These are phyloP conservation scores for Moxostoma hubbsi DNA, from an alignment of 2,797 vertebrate species.

Conservation along the genomic window DNA sequence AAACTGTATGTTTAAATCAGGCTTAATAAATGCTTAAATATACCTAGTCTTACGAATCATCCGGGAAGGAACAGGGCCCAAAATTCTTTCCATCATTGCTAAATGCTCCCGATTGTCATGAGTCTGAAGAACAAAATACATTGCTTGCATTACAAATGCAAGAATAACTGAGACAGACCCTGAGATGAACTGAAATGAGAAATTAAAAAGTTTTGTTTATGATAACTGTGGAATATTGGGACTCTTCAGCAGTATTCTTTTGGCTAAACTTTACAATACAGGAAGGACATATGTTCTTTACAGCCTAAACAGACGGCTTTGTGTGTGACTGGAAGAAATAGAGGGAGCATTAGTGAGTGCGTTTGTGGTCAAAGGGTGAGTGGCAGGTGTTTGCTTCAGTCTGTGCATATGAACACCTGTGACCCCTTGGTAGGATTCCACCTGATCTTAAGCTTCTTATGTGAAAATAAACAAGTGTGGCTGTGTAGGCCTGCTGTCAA, in stretches of 20 bases:
- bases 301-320: not conserved
- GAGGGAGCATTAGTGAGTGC: slow-evolving; percentile 21
- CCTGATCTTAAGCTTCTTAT: slow-evolving; percentile 40
- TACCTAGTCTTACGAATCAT: slow-evolving; percentile 92
- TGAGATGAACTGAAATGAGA: too few relatives aligned
- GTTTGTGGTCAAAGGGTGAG: slow-evolving; percentile 23
- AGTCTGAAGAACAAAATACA: slow-evolving; percentile 76
- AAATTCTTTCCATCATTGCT: slow-evolving; percentile 98
- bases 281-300: not conserved
- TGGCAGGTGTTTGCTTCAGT: slow-evolving; percentile 23
- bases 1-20: not conserved
- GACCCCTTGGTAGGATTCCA: slow-evolving; percentile 18
- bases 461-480: slow-evolving; percentile 18
- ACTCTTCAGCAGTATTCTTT: not conserved
- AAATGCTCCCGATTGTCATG: slow-evolving; percentile 98
- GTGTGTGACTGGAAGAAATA: not conserved
- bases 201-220: too few relatives aligned
- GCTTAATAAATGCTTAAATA: not conserved
- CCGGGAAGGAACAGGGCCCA: slow-evolving; percentile 93
- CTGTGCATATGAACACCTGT: slow-evolving; percentile 1
- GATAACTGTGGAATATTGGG: not conserved
- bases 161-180: not conserved
- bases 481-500: slow-evolving; percentile 13
- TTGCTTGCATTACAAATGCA: too few relatives aligned
- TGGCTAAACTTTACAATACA: not conserved